Percentiles rank a stretch among this genome's conserved stretches.
Conservation (phyloP, 2,113 vertebrate genomes). For the Tylochromis polylepis region DNA sequence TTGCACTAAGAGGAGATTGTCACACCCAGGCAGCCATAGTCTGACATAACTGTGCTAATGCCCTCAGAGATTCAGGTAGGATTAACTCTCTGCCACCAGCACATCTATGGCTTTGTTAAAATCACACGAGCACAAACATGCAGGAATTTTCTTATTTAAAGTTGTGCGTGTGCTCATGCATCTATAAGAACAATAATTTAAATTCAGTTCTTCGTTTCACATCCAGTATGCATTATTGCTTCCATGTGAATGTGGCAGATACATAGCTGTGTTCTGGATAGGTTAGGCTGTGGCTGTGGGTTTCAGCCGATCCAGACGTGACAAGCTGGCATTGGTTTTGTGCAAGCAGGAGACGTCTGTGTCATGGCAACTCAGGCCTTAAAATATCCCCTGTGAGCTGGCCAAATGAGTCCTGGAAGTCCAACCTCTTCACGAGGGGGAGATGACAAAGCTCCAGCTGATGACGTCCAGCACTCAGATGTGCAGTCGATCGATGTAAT, state of each 20-base stretch:
- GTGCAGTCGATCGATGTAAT: not conserved
- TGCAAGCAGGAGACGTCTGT: not conserved
- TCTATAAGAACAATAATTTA: not conserved
- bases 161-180: not conserved
- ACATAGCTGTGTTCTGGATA: not conserved
- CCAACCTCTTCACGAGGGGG: not conserved
- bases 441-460: not conserved
- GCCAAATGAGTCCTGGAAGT: not conserved
- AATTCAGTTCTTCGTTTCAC: not conserved
- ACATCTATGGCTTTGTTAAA: not conserved
- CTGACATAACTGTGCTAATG: constrained; percentile 37
- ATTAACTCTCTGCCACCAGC: constrained; percentile 16
- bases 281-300: not conserved
- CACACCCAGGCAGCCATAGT: not conserved
- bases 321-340: not conserved
- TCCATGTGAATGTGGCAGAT: not conserved
- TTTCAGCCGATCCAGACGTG: not conserved
- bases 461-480: not conserved
- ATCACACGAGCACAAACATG: not conserved
- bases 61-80: constrained; percentile 10
- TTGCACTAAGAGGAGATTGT: not conserved
- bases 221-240: not conserved
- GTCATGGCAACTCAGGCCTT: not conserved
- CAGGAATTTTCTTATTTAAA: not conserved
- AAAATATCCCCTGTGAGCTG: constrained; percentile 13